phyloP scores from a whole-genome alignment of 2,113 vertebrate species.

The Hemiprocne comata region DNA sequence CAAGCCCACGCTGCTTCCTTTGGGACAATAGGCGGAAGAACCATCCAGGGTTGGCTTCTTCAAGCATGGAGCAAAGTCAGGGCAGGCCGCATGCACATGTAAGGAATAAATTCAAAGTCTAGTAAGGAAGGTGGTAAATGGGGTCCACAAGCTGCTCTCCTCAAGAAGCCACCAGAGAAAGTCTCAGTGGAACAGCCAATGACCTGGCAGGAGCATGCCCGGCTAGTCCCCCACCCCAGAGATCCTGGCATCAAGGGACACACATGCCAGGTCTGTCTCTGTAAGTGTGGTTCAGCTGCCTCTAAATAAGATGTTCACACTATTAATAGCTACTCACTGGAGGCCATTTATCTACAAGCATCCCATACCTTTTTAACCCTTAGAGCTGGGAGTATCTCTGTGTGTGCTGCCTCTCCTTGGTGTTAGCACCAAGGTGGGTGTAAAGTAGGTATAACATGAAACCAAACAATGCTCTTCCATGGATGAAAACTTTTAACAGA shows the following conservation, averaged over 20 bases:
- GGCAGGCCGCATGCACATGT: accelerated
- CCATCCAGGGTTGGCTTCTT: neutral
- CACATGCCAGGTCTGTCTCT: neutral
- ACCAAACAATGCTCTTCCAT: neutral
- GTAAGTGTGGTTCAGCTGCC: neutral
- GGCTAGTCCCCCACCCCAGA: accelerated
- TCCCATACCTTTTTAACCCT: neutral
- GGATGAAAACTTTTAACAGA: neutral
- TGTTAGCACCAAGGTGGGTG: no score
- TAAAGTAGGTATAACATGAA: accelerated
- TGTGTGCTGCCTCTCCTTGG: neutral
- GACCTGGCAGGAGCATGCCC: neutral
- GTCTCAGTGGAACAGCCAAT: accelerated
- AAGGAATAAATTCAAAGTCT: neutral
- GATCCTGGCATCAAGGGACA: neutral
- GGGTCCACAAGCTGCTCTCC: neutral
- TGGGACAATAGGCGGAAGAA: neutral
- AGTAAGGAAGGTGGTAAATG: neutral
- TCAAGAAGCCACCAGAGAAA: neutral
- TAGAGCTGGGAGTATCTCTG: neutral
- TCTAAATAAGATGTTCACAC: neutral
- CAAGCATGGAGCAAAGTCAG: neutral
- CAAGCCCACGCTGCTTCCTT: neutral
- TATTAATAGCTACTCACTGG: neutral
- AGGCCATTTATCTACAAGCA: neutral